Base-by-base conservation (phyloP, 2,113 vertebrate genomes). In the Aepyceros melampus region DNA sequence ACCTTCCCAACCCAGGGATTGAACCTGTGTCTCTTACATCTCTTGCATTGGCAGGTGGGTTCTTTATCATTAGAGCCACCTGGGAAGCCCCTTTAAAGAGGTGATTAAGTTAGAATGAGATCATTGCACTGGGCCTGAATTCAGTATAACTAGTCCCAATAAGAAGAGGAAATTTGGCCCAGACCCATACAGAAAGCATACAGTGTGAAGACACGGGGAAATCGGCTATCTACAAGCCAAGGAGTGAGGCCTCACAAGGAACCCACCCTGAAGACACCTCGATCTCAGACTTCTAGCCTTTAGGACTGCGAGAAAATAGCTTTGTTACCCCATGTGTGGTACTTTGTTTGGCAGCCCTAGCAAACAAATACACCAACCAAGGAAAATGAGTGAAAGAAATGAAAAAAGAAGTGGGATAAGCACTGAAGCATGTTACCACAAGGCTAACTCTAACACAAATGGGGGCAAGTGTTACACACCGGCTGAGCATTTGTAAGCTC, bases 91-190 rank as follows among this genome's bases (percentile, higher is more conserved):
- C 33, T 45, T 79, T 91, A 16, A 87, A 87, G 58, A 96, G 51
- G 15, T 85, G 49, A 58, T n/a, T 60, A 53, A 96, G 29, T 64
- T 94, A 86, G 74, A 89, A 60, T 62, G 23, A 83, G 43, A 6
- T 86, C n/a, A 19, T 19, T 2, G 9, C 19, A 10, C 3, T 79
- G 31, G 14, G 2, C 19, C 14, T 13, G 36, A 64, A 51, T 87
- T 33, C 53, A 64, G 1, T 89, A 31, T 47, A 55, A 89, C 36
- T 17, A 11, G 17, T 2, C 1, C n/a, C 84, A 47, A 56, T 33
- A 82, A 45, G 76, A 84, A 79, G 51, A 89, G 12, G n/a, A 67
- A 55, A 21, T 71, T 29, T 60, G 17, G 29, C 15, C 51, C 14
- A 53, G 27, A n/a, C 31, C 25, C 3, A 14, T 7, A 62, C 27